Conservation (phyloP, 2,113 vertebrate genomes). For the Misgurnus anguillicaudatus region DNA sequence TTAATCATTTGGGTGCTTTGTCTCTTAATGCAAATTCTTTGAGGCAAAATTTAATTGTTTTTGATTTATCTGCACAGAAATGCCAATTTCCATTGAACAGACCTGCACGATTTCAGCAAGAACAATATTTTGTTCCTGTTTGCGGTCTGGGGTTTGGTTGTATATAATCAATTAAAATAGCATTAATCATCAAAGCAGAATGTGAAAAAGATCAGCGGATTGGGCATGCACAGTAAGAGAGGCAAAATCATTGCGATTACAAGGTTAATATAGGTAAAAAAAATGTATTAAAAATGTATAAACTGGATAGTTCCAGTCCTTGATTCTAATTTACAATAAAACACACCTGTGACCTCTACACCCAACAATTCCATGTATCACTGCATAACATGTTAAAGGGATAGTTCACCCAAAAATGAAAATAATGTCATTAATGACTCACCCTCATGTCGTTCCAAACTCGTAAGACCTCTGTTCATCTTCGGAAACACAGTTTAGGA, state of each 20-base stretch:
- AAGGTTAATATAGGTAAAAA: no score
- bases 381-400: no score
- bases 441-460: no score
- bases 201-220: conserved; percentile 12
- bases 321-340: no score
- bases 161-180: conserved; percentile 36
- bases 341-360: no score
- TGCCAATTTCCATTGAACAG: conserved; percentile 32
- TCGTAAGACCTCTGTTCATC: no score
- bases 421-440: no score
- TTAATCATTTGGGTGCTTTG: conserved; percentile 8
- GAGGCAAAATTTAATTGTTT: conserved; percentile 26
- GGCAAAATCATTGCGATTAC: conserved; percentile 21
- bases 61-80: conserved; percentile 13
- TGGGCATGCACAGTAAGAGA: conserved; percentile 18
- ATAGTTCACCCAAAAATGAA: no score
- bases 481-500: no score
- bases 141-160: conserved; percentile 20
- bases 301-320: no score
- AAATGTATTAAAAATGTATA: no score
- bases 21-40: conserved; percentile 22
- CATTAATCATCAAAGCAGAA: conserved; percentile 29
- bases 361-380: no score
- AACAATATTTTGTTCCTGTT: conserved; percentile 27
- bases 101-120: background rate